phyloP scores from a whole-genome alignment of 2,797 vertebrate genomes.

The Tokudaia muenninki region DNA sequence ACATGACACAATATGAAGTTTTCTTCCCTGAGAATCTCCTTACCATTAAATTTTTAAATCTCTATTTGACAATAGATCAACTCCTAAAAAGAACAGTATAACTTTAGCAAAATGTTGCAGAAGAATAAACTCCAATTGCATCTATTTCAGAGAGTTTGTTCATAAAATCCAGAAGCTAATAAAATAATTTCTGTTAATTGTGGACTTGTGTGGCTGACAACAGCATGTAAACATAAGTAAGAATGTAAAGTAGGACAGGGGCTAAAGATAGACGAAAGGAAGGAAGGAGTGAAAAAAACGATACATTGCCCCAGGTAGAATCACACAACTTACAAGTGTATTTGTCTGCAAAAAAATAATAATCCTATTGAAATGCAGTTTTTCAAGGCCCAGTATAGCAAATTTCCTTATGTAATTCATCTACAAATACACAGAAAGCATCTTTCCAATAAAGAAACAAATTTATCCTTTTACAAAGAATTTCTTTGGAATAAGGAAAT shows the following conservation, averaged over 20 bases:
- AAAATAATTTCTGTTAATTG: not conserved
- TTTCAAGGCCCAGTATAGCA: not conserved
- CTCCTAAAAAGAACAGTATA: not conserved
- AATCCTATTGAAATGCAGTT: not conserved
- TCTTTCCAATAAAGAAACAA: not conserved
- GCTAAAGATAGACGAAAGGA: not conserved
- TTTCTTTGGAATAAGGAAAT: not conserved
- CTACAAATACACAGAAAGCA: not conserved
- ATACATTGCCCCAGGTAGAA: not conserved
- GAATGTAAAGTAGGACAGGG: not conserved
- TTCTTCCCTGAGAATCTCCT: not conserved
- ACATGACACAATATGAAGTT: not conserved
- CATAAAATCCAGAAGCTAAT: not conserved
- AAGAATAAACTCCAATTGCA: not conserved
- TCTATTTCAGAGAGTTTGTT: not conserved
- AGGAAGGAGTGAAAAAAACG: not conserved
- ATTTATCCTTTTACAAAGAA: constrained; percentile 1
- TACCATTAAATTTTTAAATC: not conserved
- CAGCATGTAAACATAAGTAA: not conserved
- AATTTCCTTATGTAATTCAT: not conserved
- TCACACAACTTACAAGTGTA: not conserved
- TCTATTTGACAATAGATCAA: constrained; percentile 12
- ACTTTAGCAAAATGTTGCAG: not conserved
- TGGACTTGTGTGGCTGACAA: not conserved
- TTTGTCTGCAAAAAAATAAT: not conserved